A percentile compares a stretch with the other conserved stretches of the same genome.
These are phyloP conservation scores for Avahi laniger DNA, from an alignment of 2,797 vertebrate genomes.

Conservation along the genomic window DNA sequence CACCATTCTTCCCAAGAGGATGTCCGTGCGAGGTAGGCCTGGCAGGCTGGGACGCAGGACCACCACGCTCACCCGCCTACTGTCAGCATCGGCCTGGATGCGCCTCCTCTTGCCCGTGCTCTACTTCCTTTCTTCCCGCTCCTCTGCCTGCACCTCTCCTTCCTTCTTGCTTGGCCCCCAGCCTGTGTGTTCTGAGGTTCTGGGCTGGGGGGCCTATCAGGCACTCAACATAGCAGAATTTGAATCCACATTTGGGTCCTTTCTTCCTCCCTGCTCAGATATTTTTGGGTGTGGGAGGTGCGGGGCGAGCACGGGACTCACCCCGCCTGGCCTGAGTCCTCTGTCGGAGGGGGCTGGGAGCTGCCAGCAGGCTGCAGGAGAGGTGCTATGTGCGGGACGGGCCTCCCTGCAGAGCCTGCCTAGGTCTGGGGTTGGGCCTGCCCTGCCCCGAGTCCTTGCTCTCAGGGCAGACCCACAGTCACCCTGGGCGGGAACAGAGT, in stretches of 20 bases:
- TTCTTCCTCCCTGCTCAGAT: neutral
- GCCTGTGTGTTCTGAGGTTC: neutral
- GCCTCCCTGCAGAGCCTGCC: neutral
- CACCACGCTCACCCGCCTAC: fast-evolving
- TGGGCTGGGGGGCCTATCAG: neutral
- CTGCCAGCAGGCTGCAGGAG: neutral
- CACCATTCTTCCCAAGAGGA: constrained; percentile 94
- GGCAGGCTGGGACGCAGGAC: fast-evolving
- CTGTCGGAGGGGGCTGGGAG: neutral
- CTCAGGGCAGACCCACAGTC: neutral
- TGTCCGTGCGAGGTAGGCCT: constrained; percentile 92
- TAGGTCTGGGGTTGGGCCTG: neutral
- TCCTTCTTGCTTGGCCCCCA: neutral
- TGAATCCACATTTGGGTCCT: neutral
- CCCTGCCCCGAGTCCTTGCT: neutral
- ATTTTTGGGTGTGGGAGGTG: neutral
- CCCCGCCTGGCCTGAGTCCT: neutral
- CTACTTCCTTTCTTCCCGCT: neutral
- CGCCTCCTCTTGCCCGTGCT: neutral
- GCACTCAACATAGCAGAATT: neutral
- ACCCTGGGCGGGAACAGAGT: neutral
- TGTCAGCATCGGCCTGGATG: fast-evolving
- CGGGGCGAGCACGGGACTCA: neutral
- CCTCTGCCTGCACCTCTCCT: fast-evolving
- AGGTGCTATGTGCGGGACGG: neutral